These are phyloP conservation scores for Microcebus murinus DNA, from an alignment of 2,113 vertebrate genomes.

Conservation along the genomic window DNA sequence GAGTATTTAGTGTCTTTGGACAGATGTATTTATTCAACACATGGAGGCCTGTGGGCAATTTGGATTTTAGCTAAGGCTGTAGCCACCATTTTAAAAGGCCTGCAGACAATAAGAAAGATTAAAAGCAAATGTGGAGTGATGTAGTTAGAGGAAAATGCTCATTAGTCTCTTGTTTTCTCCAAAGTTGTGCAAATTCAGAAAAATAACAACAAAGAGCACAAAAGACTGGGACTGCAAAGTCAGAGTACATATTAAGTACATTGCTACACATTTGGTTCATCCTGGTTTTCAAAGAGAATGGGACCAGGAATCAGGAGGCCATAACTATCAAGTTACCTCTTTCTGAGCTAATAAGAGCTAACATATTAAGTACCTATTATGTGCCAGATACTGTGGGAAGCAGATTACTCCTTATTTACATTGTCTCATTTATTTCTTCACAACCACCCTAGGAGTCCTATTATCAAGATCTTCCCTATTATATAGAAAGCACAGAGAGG, in stretches of 20 bases:
- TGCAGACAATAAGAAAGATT: constrained; percentile 62
- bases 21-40: constrained; percentile 66
- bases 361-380: constrained; percentile 13
- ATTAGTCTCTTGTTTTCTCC: constrained; percentile 44
- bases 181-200: constrained; percentile 67
- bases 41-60: constrained; percentile 36
- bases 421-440: constrained; percentile 43
- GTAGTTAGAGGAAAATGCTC: constrained; percentile 48
- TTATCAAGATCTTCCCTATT: background rate
- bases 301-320: background rate
- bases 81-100: constrained; percentile 43
- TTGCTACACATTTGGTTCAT: background rate
- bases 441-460: background rate
- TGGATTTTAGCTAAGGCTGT: constrained; percentile 18
- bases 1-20: constrained; percentile 52
- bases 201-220: constrained; percentile 36
- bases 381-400: background rate
- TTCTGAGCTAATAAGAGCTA: constrained; percentile 30
- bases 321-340: constrained; percentile 24
- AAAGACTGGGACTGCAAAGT: constrained; percentile 1
- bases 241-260: background rate
- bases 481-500: constrained; percentile 16
- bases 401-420: background rate
- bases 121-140: constrained; percentile 58
- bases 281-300: constrained; percentile 29